phyloP scores from a whole-genome alignment of 2,888 invertebrate genomes.

The Drosophila differens region DNA sequence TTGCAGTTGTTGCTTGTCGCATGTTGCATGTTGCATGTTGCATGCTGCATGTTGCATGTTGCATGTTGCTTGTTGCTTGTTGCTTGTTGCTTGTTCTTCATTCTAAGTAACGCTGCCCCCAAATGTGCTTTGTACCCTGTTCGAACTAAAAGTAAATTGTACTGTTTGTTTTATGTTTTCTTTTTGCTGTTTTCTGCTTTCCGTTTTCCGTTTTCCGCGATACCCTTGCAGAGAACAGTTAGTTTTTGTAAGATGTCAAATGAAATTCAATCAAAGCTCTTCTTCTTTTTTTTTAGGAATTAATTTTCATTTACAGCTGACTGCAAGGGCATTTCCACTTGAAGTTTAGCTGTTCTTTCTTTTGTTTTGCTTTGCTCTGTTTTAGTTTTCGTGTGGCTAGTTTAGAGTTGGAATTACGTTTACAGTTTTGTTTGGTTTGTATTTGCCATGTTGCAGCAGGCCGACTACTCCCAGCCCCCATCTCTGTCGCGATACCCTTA shows the following conservation, averaged over 20 bases:
- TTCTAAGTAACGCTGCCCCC: slow-evolving; percentile 67
- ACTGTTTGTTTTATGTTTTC: slow-evolving; percentile 48
- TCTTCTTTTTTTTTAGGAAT: too few relatives aligned
- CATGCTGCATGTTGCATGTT: not conserved
- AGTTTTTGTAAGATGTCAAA: not conserved
- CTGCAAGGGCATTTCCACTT: not conserved
- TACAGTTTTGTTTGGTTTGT: slow-evolving; percentile 21
- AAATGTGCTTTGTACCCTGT: slow-evolving; percentile 52
- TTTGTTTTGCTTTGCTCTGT: slow-evolving; percentile 2
- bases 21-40: not conserved
- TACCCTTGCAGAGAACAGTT: not conserved
- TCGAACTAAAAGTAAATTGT: slow-evolving; percentile 73
- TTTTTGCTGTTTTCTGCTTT: not conserved
- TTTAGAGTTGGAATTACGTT: slow-evolving; percentile 69
- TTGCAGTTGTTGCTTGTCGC: not conserved
- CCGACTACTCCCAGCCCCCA: slow-evolving; percentile 19
- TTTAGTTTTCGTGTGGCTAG: slow-evolving; percentile 29
- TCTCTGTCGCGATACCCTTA: slow-evolving; percentile 22
- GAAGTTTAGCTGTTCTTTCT: not conserved
- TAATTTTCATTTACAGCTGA: not conserved
- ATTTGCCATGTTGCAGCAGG: slow-evolving; percentile 67
- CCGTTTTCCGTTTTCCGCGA: slow-evolving; percentile 1
- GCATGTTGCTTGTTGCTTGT: not conserved
- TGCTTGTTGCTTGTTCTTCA: not conserved
- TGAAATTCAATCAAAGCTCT: not conserved